phyloP scores from a whole-genome alignment of 2,797 vertebrate species.

The Arnoldichthys spilopterus region DNA sequence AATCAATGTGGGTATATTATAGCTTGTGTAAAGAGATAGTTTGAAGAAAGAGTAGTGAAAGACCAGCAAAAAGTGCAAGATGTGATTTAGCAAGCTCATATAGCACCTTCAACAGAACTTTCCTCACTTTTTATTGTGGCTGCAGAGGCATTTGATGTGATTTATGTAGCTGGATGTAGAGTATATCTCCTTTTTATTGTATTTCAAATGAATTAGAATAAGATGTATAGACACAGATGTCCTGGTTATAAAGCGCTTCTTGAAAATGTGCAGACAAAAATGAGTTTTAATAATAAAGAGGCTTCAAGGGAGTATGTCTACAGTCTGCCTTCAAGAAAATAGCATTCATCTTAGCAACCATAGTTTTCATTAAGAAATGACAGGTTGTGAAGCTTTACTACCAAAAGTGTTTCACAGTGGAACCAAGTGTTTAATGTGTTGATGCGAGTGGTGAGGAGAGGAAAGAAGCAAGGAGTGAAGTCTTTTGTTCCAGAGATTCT shows the following conservation, averaged over 20 bases:
- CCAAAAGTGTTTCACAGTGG: conserved; percentile 29
- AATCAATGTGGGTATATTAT: neutral
- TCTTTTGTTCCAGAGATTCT: conserved; percentile 51
- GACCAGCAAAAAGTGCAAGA: conserved; percentile 7
- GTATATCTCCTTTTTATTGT: conserved; percentile 44
- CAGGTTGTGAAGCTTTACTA: conserved; percentile 28
- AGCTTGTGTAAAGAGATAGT: neutral
- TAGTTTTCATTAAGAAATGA: conserved; percentile 40
- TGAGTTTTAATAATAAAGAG: conserved; percentile 31
- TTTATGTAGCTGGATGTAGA: conserved; percentile 36
- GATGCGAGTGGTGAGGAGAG: conserved; percentile 8
- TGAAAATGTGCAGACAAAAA: conserved; percentile 39
- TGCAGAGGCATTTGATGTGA: conserved; percentile 46
- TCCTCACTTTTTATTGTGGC: conserved; percentile 42
- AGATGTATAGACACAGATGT: conserved; percentile 37
- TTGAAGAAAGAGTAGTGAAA: neutral
- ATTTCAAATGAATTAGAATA: conserved; percentile 48
- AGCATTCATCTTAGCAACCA: conserved; percentile 16
- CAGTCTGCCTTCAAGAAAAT: conserved; percentile 30
- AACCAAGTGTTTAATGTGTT: conserved; percentile 24
- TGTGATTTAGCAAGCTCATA: conserved; percentile 37
- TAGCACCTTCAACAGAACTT: conserved; percentile 34
- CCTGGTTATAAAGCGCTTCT: conserved; percentile 29
- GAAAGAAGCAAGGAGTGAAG: conserved; percentile 1
- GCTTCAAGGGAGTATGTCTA: conserved; percentile 20